Evolutionary conservation across 2,797 vertebrate genomes (phyloP).

Genomic region (Halcyon leucocephala): DNA sequence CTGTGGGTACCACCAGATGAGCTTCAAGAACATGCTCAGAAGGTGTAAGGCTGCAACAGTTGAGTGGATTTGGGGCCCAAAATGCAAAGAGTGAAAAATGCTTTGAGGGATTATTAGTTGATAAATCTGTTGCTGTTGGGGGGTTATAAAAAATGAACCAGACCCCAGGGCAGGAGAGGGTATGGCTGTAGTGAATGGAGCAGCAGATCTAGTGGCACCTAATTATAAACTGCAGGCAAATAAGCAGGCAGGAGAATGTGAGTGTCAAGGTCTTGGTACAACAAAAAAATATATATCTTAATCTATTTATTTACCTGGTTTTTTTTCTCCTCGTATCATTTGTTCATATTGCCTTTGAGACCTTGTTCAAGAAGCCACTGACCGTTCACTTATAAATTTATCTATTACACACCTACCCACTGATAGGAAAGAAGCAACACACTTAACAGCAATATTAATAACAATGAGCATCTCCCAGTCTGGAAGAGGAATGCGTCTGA

Average conservation of each 20-base stretch:
- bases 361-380: background rate
- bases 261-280: background rate
- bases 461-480: background rate
- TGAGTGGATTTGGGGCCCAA: background rate
- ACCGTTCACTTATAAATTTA: background rate
- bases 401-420: fast-evolving
- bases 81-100: background rate
- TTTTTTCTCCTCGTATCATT: background rate
- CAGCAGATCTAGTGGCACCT: background rate
- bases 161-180: background rate
- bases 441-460: background rate
- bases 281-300: background rate
- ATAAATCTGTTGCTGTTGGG: background rate
- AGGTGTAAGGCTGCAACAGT: too few relatives aligned
- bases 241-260: background rate
- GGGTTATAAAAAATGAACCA: background rate
- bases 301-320: background rate
- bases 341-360: background rate
- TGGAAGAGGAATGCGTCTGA: background rate
- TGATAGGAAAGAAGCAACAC: background rate
- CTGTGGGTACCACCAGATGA: too few relatives aligned
- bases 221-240: background rate
- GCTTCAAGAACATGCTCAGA: too few relatives aligned
- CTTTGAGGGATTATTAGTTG: background rate
- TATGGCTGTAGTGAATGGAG: background rate